phyloP scores from a whole-genome alignment of 2,888 invertebrate species.

The Lycaena phlaeas region DNA sequence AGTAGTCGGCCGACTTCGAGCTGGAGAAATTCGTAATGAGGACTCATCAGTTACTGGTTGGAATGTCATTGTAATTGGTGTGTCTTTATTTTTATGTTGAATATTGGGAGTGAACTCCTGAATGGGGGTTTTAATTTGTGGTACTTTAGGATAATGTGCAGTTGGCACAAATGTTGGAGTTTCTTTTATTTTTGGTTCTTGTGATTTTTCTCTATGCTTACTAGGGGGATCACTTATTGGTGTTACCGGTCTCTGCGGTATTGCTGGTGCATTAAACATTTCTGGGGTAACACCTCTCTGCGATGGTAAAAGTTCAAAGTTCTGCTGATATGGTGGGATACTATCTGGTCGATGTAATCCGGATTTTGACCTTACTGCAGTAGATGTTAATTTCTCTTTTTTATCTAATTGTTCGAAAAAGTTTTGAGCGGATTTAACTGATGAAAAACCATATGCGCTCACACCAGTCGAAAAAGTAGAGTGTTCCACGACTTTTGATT shows the following conservation, averaged over 20 bases:
- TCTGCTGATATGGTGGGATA: slow-evolving; percentile 77
- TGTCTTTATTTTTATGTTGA: slow-evolving; percentile 60
- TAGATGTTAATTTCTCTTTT: slow-evolving; percentile 44
- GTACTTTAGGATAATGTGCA: slow-evolving; percentile 24
- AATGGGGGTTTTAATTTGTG: slow-evolving; percentile 31
- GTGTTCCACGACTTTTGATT: slow-evolving; percentile 39
- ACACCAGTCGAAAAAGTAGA: slow-evolving; percentile 33
- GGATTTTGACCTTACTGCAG: slow-evolving; percentile 51
- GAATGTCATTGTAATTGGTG: slow-evolving; percentile 75
- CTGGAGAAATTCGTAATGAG: slow-evolving; percentile 66
- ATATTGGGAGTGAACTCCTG: slow-evolving; percentile 29
- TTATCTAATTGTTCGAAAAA: slow-evolving; percentile 56
- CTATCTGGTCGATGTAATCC: slow-evolving; percentile 75
- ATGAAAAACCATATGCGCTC: slow-evolving; percentile 41
- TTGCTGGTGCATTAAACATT: slow-evolving; percentile 50
- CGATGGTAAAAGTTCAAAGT: slow-evolving; percentile 72
- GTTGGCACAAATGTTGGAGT: slow-evolving; percentile 21
- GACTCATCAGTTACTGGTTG: slow-evolving; percentile 76
- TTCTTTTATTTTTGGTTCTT: slow-evolving; percentile 31
- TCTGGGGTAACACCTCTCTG: slow-evolving; percentile 75
- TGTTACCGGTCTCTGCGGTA: slow-evolving; percentile 53
- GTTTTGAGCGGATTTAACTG: slow-evolving; percentile 51
- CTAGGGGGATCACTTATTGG: slow-evolving; percentile 52
- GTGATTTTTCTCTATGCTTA: slow-evolving; percentile 42
- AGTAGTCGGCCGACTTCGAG: slow-evolving; percentile 74